Evolutionary conservation across 2,113 vertebrate species (phyloP).

Genomic region (Herpetotheres cachinnans): DNA sequence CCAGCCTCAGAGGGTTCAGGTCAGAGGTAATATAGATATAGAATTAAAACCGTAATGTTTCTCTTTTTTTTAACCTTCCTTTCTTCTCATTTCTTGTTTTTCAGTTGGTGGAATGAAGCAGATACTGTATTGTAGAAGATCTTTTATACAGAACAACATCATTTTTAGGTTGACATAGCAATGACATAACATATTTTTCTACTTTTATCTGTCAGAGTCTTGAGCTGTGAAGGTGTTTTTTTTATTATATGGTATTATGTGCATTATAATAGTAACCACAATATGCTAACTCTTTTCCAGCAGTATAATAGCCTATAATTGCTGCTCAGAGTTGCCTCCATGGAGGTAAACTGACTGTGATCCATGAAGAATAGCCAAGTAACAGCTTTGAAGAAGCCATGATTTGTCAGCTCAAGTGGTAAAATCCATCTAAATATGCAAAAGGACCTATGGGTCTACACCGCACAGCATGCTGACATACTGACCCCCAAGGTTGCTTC

Average conservation of each 20-base stretch:
- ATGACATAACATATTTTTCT: background rate
- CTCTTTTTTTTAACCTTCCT: background rate
- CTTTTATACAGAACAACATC: background rate
- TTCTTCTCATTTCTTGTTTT: background rate
- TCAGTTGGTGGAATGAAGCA: background rate
- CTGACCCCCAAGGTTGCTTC: no score
- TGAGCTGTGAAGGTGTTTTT: background rate
- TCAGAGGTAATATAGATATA: background rate
- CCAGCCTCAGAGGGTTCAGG: background rate
- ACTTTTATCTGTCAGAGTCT: background rate
- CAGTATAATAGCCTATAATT: background rate
- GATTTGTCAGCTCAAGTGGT: background rate
- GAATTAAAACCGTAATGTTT: background rate
- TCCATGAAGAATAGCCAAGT: background rate
- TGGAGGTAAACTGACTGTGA: background rate
- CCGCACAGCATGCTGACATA: background rate
- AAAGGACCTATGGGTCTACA: background rate
- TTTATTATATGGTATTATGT: background rate
- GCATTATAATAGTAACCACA: background rate
- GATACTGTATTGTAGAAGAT: background rate
- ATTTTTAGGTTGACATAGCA: background rate
- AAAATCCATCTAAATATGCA: background rate
- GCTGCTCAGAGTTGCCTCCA: background rate
- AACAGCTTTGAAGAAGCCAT: background rate
- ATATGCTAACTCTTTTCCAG: background rate